These are phyloP conservation scores for Ophthalmolycus amberensis DNA, from an alignment of 2,113 vertebrate species.

Conservation along the genomic window DNA sequence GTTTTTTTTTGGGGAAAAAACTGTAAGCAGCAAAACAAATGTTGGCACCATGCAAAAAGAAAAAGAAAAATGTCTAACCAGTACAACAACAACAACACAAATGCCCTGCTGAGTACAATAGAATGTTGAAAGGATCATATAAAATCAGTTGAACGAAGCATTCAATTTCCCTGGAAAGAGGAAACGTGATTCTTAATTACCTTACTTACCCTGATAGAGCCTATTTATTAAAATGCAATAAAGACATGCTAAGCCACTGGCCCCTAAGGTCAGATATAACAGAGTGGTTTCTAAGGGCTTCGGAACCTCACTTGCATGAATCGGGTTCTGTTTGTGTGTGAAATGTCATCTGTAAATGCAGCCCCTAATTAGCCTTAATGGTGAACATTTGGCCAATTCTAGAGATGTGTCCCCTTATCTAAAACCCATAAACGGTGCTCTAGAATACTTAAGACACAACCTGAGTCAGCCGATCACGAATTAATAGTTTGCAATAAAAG, in stretches of 20 bases:
- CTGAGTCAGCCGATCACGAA: slow-evolving; percentile 78
- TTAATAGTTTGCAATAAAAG: slow-evolving; percentile 83
- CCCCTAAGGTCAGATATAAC: slow-evolving; percentile 13
- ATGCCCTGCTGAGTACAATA: not conserved
- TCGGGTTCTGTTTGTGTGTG: not conserved
- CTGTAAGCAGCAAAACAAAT: not conserved
- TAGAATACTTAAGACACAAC: slow-evolving; percentile 75
- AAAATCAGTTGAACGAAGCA: not conserved
- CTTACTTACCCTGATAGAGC: not conserved
- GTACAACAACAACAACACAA: not conserved
- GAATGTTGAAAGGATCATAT: not conserved
- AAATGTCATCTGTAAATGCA: too few species aligned
- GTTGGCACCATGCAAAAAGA: not conserved
- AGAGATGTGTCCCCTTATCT: slow-evolving; percentile 62
- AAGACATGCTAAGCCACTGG: not conserved
- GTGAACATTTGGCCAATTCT: slow-evolving; percentile 57
- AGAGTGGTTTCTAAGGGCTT: slow-evolving; percentile 7
- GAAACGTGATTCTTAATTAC: not conserved
- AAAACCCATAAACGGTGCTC: slow-evolving; percentile 64
- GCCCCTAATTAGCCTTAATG: slow-evolving; percentile 44
- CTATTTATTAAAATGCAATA: slow-evolving; percentile 20
- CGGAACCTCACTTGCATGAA: slow-evolving; percentile 13
- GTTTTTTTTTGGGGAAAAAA: not conserved
- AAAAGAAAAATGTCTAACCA: not conserved
- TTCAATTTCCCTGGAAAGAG: not conserved